Evolutionary conservation across 2,888 invertebrate genomes (phyloP).

Genomic region (Ophion ventricosus): DNA sequence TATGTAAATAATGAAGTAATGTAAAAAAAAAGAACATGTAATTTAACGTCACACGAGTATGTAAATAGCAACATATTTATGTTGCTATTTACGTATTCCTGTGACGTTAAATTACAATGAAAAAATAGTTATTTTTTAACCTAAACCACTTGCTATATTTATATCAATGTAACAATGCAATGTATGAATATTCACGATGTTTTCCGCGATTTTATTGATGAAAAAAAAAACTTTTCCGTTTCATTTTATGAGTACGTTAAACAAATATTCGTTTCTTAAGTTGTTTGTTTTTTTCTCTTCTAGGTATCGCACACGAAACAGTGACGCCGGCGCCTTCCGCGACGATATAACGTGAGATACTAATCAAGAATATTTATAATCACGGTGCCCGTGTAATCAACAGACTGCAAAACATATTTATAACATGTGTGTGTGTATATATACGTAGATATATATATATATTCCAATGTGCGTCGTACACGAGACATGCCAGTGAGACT

Average conservation of each 20-base stretch:
- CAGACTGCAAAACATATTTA: constrained; percentile 69
- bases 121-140: too few species aligned
- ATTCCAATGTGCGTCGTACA: constrained; percentile 38
- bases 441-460: constrained; percentile 37
- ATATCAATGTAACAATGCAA: too few species aligned
- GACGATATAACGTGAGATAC: constrained; percentile 33
- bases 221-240: neutral
- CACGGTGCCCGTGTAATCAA: constrained; percentile 59
- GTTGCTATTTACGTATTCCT: too few species aligned
- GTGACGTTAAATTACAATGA: too few species aligned
- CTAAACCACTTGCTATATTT: too few species aligned
- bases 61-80: too few species aligned
- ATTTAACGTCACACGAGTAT: too few species aligned
- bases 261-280: neutral
- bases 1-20: too few species aligned
- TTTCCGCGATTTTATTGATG: too few species aligned
- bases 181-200: too few species aligned
- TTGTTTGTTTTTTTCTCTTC: constrained; percentile 59
- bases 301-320: constrained; percentile 74
- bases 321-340: constrained; percentile 63
- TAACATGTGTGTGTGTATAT: constrained; percentile 39
- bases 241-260: neutral
- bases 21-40: too few species aligned
- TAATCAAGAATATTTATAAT: constrained; percentile 37
- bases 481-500: constrained; percentile 18